These are phyloP conservation scores for Caradrina clavipalpis DNA, from an alignment of 2,888 invertebrate genomes.

Conservation along the genomic window DNA sequence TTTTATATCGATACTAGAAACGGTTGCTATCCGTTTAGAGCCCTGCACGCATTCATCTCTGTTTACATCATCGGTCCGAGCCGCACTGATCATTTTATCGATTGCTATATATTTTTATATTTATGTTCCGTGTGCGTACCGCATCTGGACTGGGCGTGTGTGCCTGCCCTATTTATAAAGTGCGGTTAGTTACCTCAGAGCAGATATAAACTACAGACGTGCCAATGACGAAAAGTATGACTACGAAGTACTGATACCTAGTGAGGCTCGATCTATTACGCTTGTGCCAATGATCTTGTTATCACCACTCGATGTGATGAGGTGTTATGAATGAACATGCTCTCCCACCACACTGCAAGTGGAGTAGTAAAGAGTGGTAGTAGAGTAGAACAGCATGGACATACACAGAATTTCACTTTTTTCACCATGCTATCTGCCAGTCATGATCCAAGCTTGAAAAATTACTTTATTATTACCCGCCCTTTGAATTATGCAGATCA, in stretches of 20 bases:
- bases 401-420: background rate
- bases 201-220: slow-evolving; percentile 68
- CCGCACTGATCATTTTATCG: slow-evolving; percentile 80
- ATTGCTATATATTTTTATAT: slow-evolving; percentile 79
- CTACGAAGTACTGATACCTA: slow-evolving; percentile 47
- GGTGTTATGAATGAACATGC: slow-evolving; percentile 50
- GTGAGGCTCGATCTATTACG: slow-evolving; percentile 52
- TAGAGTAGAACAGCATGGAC: background rate
- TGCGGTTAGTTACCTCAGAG: slow-evolving; percentile 78
- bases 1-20: slow-evolving; percentile 32
- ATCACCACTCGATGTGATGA: slow-evolving; percentile 42
- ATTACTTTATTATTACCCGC: background rate
- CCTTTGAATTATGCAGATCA: background rate
- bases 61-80: slow-evolving; percentile 78
- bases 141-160: slow-evolving; percentile 78
- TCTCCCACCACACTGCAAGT: slow-evolving; percentile 1
- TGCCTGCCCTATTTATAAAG: slow-evolving; percentile 84
- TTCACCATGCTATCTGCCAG: background rate
- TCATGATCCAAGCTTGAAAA: background rate
- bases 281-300: slow-evolving; percentile 64
- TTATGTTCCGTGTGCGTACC: slow-evolving; percentile 74
- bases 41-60: slow-evolving; percentile 67
- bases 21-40: slow-evolving; percentile 46
- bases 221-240: slow-evolving; percentile 62
- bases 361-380: background rate